phyloP scores from a whole-genome alignment of 1,140 invertebrate species.

The Apis dorsata region DNA sequence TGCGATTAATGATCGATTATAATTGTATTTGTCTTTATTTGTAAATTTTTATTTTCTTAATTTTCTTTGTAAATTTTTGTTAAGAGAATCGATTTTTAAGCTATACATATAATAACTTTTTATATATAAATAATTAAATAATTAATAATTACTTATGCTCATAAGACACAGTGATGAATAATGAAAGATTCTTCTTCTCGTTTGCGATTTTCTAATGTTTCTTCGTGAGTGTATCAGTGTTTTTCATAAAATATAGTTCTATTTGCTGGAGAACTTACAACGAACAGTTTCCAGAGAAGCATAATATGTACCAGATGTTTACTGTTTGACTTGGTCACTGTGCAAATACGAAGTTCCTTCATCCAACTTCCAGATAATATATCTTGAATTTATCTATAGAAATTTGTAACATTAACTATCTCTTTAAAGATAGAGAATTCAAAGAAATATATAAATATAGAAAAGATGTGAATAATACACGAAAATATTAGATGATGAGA shows the following conservation, averaged over 20 bases:
- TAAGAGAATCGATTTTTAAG: background rate
- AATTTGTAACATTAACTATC: background rate
- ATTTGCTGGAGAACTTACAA: conserved; percentile 25
- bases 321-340: conserved; percentile 17
- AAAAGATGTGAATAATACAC: background rate
- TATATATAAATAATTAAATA: background rate
- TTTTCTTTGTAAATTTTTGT: background rate
- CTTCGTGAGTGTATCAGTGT: background rate
- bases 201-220: background rate
- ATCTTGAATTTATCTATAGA: background rate
- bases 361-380: conserved; percentile 12
- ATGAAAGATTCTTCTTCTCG: background rate
- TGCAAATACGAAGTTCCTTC: conserved; percentile 26
- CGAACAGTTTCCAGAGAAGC: conserved; percentile 19
- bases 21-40: background rate
- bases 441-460: background rate
- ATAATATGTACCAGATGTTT: conserved; percentile 49
- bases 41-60: too few species aligned
- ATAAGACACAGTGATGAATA: background rate
- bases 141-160: background rate
- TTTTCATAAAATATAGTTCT: conserved; percentile 4
- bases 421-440: background rate
- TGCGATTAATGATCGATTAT: background rate
- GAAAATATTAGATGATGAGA: background rate
- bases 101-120: too few species aligned